Percentiles rank a stretch among this genome's conserved stretches.
Evolutionary conservation across 2,888 invertebrate species (phyloP).

Genomic region (Megamerina dolium): DNA sequence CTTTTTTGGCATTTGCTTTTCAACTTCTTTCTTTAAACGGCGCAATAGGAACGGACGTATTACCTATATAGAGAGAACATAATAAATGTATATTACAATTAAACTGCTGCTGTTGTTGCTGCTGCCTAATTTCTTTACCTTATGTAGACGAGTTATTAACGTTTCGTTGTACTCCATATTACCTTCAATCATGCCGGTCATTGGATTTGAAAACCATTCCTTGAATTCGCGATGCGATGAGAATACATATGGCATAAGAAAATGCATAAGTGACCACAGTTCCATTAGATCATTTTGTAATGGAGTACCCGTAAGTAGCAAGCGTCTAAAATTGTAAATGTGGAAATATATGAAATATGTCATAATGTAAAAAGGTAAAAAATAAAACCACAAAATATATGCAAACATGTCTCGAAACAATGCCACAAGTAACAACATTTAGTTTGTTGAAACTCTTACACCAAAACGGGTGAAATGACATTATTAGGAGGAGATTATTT

Average conservation of each 20-base stretch:
- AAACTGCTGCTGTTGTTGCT: not conserved
- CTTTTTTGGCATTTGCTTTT: conserved; percentile 95
- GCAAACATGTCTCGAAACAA: conserved; percentile 1
- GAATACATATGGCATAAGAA: conserved; percentile 95
- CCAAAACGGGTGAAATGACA: no score
- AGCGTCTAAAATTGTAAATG: conserved; percentile 57
- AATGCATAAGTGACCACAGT: conserved; percentile 97
- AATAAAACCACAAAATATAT: not conserved
- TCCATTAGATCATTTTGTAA: conserved; percentile 95
- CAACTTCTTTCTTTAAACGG: conserved; percentile 89
- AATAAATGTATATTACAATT: not conserved
- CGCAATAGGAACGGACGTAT: conserved; percentile 89
- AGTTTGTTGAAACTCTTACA: conserved; percentile 1
- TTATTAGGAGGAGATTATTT: conserved; percentile 7
- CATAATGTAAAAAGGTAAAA: no score
- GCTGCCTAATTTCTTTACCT: no score
- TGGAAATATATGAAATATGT: conserved; percentile 15
- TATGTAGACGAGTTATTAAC: conserved; percentile 82
- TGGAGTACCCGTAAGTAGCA: conserved; percentile 90
- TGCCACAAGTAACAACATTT: conserved; percentile 4
- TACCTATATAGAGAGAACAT: conserved; percentile 53
- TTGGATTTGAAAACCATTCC: conserved; percentile 98
- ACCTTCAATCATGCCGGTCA: conserved; percentile 93
- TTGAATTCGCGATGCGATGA: conserved; percentile 94
- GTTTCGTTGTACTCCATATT: conserved; percentile 85